phyloP scores from a whole-genome alignment of 2,113 vertebrate species.

The Micromys minutus region DNA sequence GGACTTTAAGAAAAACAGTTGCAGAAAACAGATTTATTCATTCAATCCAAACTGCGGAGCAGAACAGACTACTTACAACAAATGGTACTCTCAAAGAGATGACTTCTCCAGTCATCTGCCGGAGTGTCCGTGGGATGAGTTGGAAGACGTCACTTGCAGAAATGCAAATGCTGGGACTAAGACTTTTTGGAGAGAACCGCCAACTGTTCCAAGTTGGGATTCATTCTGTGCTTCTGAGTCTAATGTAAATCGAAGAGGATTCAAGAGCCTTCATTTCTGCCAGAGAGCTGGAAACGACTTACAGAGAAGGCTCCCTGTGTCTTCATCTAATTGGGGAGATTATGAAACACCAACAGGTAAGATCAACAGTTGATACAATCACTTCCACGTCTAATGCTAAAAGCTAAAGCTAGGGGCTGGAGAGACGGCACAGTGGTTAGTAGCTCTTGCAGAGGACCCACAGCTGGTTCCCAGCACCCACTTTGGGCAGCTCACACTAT shows the following conservation, averaged over 20 bases:
- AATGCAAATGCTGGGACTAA: slow-evolving; percentile 65
- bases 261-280: slow-evolving; percentile 67
- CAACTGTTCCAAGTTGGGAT: slow-evolving; percentile 42
- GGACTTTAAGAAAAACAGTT: slow-evolving; percentile 59
- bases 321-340: slow-evolving; percentile 51
- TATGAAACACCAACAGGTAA: slow-evolving; percentile 78
- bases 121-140: slow-evolving; percentile 44
- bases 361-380: slow-evolving; percentile 48
- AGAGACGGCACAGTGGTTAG: neutral
- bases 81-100: slow-evolving; percentile 46
- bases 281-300: slow-evolving; percentile 66
- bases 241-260: slow-evolving; percentile 62
- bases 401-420: neutral
- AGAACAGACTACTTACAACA: slow-evolving; percentile 36
- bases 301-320: slow-evolving; percentile 66
- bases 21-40: slow-evolving; percentile 62
- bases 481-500: neutral
- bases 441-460: neutral
- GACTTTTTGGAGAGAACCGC: slow-evolving; percentile 59
- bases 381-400: slow-evolving; percentile 20
- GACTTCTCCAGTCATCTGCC: slow-evolving; percentile 46
- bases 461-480: neutral
- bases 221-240: slow-evolving; percentile 69
- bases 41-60: slow-evolving; percentile 12
- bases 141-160: slow-evolving; percentile 22